Percentiles rank a stretch among this genome's conserved stretches.
phyloP scores from a whole-genome alignment of 2,888 invertebrate species.

The Ophion ellenae region DNA sequence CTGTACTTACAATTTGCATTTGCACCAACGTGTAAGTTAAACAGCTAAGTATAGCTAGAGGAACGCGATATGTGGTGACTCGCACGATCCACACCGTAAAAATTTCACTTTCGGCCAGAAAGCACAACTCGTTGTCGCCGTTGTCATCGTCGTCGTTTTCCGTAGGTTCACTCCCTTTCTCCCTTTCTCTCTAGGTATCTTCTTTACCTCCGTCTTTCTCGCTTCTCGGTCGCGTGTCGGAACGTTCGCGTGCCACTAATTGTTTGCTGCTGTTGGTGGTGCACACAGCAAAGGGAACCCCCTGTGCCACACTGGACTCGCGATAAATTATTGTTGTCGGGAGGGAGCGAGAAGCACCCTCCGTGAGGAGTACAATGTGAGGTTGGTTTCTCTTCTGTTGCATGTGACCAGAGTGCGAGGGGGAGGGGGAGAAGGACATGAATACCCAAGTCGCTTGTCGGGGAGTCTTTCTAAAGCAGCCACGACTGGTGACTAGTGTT shows the following conservation, averaged over 20 bases:
- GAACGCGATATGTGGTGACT: not conserved
- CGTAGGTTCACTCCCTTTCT: conserved; percentile 26
- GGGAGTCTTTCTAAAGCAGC: conserved; percentile 50
- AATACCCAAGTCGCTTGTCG: conserved; percentile 38
- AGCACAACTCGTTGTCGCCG: conserved; percentile 35
- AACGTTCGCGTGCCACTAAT: conserved; percentile 72
- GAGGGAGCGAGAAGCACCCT: conserved; percentile 32
- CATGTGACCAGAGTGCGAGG: conserved; percentile 22
- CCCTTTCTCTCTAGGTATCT: conserved; percentile 2
- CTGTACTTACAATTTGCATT: not conserved
- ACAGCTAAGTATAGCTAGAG: not conserved
- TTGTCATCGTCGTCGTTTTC: conserved; percentile 38
- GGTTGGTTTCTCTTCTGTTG: conserved; percentile 3
- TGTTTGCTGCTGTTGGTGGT: conserved; percentile 63
- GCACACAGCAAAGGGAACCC: conserved; percentile 3
- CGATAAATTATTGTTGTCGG: conserved; percentile 72
- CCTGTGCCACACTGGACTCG: conserved; percentile 59
- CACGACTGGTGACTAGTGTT: conserved; percentile 60
- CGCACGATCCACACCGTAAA: conserved; percentile 2
- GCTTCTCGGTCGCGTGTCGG: conserved; percentile 64
- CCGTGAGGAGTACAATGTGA: conserved; percentile 59
- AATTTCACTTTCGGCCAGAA: conserved; percentile 55
- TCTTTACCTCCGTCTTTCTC: conserved; percentile 42
- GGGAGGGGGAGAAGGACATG: conserved; percentile 37
- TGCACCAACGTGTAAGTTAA: not conserved